Evolutionary conservation across 2,888 invertebrate genomes (phyloP), one percentile per base, ranked within the genome.

Genomic region (Ormyrus rosae): DNA sequence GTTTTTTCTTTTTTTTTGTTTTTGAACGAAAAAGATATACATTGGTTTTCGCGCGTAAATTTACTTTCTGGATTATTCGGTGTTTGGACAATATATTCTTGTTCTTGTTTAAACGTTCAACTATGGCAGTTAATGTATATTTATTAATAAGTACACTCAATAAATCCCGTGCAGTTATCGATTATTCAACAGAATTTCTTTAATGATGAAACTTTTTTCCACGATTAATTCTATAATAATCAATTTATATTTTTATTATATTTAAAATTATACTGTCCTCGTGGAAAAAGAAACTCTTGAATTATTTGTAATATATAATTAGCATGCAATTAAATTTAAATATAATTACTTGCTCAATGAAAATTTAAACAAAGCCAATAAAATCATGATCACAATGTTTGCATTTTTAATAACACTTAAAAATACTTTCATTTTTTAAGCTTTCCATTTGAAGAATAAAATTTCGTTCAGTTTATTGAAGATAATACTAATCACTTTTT

Each of bases 111-210:
- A 19, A 68, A 81, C 83, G 81, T 82, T 84, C 74, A 82, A 58
- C 81, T 85, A 84, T 85, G 85, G 83, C 84, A 86, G 84, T 86
- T 84, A 82, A 84, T 84, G 82, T 72, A 55, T 76, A 50, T 65
- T 13, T 63, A 69, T 67, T 19, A 19, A 19, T 53, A n/a, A 55
- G 58, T 45, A 50, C 60, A 60, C 53, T 72, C 61, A 3, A 63
- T 64, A 63, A 76, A 69, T 76, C 55, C 69, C 50, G 19, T 68
- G 63, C 19, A 46, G 34, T 6, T 70, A 50, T 11, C 5, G 8
- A 64, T 67, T 81, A 63, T 70, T 61, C 55, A 13, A 5, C 13
- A 56, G 11, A 51, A 51, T 9, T 65, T 19, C 51, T 10, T 45
- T 70, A 56, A 48, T 55, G 55, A 64, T 19, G 19, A 11, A 11